phyloP scores from a whole-genome alignment of 1,140 invertebrate species.

The Ceratitis capitata region DNA sequence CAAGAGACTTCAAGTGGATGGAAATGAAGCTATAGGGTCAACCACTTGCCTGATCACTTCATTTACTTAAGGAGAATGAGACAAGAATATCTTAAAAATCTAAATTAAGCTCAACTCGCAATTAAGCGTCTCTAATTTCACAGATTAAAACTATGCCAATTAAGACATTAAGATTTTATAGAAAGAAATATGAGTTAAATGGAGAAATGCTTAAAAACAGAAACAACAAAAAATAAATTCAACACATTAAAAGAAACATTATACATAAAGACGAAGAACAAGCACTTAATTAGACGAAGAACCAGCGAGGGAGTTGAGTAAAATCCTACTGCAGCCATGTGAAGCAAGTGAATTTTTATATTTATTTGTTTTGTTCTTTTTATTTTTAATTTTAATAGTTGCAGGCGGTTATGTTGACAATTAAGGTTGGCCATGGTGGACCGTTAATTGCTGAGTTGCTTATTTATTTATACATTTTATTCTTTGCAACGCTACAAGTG shows the following conservation, averaged over 20 bases:
- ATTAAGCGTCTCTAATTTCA: not conserved
- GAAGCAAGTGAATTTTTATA: not conserved
- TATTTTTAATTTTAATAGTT: not conserved
- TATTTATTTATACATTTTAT: not conserved
- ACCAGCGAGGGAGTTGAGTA: not conserved
- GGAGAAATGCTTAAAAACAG: not conserved
- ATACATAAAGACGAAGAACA: not conserved
- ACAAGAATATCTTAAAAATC: not conserved
- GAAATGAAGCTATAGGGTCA: too few species aligned
- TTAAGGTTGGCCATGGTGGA: not conserved
- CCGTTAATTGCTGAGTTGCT: not conserved
- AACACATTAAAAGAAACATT: not conserved
- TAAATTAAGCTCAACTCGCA: not conserved
- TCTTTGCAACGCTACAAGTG: not conserved
- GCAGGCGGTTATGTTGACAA: not conserved
- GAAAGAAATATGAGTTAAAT: not conserved
- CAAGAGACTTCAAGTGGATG: too few species aligned
- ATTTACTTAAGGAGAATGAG: not conserved
- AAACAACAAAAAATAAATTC: not conserved
- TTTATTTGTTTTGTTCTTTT: too few species aligned
- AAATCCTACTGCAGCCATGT: not conserved
- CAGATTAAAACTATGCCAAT: constrained; percentile 3
- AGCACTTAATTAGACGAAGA: not conserved
- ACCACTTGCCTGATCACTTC: too few species aligned
- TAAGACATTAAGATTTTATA: not conserved